These are phyloP conservation scores for Montipora capricornis DNA, from an alignment of 64 coral and sea anemone genomes.

Conservation along the genomic window DNA sequence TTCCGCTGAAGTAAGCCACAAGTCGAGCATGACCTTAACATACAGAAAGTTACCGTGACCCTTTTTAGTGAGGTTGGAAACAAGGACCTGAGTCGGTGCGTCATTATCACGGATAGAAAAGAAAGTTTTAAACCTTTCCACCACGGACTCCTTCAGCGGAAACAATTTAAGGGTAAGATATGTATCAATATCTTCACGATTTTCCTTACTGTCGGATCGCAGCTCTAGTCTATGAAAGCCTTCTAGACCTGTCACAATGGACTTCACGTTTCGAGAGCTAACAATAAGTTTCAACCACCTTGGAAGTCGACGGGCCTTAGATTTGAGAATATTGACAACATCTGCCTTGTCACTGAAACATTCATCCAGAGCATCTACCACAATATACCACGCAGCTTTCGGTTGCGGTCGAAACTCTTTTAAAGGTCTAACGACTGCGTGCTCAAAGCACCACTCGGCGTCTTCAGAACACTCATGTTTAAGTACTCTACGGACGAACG, in stretches of 20 bases:
- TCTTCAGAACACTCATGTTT: constrained; percentile 73
- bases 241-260: constrained; percentile 28
- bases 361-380: constrained; percentile 95
- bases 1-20: not conserved
- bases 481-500: constrained; percentile 64
- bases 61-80: constrained; percentile 52
- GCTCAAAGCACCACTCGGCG: constrained; percentile 80
- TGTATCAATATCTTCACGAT: constrained; percentile 64
- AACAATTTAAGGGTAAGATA: constrained; percentile 13
- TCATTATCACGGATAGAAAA: not conserved
- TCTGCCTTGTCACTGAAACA: constrained; percentile 66
- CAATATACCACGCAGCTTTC: constrained; percentile 51
- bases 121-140: not conserved
- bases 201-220: constrained; percentile 12
- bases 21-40: constrained; percentile 66
- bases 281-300: constrained; percentile 90
- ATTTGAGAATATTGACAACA: constrained; percentile 69
- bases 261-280: constrained; percentile 73
- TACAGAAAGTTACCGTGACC: constrained; percentile 86
- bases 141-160: not conserved
- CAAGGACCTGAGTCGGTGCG: constrained; percentile 15
- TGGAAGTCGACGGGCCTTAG: constrained; percentile 71
- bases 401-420: constrained; percentile 3
- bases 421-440: constrained; percentile 78
- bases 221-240: constrained; percentile 7